Percentiles rank a stretch among this genome's conserved stretches.
These are phyloP conservation scores for Bradypus variegatus DNA, from an alignment of 2,797 vertebrate species.

Conservation along the genomic window DNA sequence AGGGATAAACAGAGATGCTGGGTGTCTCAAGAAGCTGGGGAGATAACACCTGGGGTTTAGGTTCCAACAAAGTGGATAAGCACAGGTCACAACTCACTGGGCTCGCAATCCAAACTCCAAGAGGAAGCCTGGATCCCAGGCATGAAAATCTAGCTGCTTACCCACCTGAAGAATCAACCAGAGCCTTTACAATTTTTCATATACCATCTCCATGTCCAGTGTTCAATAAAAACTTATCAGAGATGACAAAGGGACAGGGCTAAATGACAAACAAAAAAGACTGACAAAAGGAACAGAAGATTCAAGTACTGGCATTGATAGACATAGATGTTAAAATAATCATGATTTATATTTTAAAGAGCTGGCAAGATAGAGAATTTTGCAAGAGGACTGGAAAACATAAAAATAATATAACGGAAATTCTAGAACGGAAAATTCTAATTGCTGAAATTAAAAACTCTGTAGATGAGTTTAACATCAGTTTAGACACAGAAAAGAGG, in stretches of 20 bases:
- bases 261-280: neutral
- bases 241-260: neutral
- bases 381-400: neutral
- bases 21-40: neutral
- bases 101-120: neutral
- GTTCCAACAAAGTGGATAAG: neutral
- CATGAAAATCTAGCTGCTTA: neutral
- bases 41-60: neutral
- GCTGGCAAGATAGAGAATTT: neutral
- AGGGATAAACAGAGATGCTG: neutral
- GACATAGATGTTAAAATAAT: neutral
- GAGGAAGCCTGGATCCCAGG: neutral
- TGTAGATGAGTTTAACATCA: neutral
- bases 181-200: neutral
- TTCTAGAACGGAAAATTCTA: neutral
- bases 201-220: neutral
- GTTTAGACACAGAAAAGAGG: neutral
- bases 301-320: neutral
- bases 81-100: neutral
- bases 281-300: neutral
- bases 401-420: neutral
- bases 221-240: neutral
- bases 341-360: neutral
- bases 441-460: neutral
- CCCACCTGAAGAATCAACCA: neutral